Percentiles rank a stretch among this genome's conserved stretches.
Conservation (phyloP, 2,888 invertebrate genomes). For the Boloria euphrosyne region DNA sequence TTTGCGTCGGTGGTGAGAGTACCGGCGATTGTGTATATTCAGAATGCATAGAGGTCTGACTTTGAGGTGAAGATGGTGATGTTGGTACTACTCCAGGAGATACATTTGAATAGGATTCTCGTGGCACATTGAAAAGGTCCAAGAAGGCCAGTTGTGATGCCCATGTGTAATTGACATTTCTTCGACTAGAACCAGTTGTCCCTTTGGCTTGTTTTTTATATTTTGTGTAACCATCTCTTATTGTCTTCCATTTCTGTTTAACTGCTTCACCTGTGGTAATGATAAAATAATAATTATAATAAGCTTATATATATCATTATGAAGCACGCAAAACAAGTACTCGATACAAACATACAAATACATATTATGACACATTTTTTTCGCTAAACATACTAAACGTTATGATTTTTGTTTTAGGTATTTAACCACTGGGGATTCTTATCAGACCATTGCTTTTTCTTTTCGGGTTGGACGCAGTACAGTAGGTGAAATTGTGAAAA, state of each 20-base stretch:
- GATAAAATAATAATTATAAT: conserved; percentile 10
- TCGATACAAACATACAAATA: not conserved
- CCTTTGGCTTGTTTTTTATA: conserved; percentile 45
- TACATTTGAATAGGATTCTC: not conserved
- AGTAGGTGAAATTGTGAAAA: conserved; percentile 26
- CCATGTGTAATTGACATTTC: conserved; percentile 47
- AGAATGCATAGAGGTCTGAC: not conserved
- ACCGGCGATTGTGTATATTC: not conserved
- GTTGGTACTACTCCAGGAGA: not conserved
- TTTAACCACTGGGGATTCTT: conserved; percentile 27
- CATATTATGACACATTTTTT: conserved; percentile 4
- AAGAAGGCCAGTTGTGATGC: conserved; percentile 45
- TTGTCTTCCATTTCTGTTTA: conserved; percentile 52
- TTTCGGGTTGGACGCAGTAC: conserved; percentile 30
- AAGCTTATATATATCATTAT: not conserved
- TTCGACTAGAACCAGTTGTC: conserved; percentile 40
- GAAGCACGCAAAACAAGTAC: not conserved
- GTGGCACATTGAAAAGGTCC: conserved; percentile 31
- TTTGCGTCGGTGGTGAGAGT: not conserved
- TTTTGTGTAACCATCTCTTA: conserved; percentile 52
- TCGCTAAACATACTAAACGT: conserved; percentile 6
- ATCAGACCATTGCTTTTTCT: conserved; percentile 30
- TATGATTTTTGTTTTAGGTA: not conserved
- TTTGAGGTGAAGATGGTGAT: conserved; percentile 2
- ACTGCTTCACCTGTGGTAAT: conserved; percentile 46